phyloP scores from a whole-genome alignment of 2,797 vertebrate species.

The Craterocephalus amniculus region DNA sequence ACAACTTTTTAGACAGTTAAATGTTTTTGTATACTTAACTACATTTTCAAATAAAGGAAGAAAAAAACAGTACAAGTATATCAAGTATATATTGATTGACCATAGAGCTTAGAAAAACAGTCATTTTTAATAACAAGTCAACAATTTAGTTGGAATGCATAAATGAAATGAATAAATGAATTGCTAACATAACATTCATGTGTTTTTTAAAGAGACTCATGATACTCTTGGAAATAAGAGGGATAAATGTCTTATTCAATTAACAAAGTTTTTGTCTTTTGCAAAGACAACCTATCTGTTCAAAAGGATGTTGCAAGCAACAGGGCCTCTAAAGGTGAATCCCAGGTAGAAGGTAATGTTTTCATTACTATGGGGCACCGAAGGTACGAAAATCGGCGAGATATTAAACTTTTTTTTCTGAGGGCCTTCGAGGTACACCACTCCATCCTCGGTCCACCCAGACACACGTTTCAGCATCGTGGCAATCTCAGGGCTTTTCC shows the following conservation, averaged over 20 bases:
- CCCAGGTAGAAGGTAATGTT: slow-evolving; percentile 88
- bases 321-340: slow-evolving; percentile 85
- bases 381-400: slow-evolving; percentile 72
- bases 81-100: background rate
- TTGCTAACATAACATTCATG: background rate
- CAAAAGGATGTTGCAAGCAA: slow-evolving; percentile 80
- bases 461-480: slow-evolving; percentile 75
- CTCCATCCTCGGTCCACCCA: slow-evolving; percentile 86
- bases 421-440: slow-evolving; percentile 81
- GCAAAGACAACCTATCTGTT: slow-evolving; percentile 28
- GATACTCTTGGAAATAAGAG: no score
- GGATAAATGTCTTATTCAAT: no score
- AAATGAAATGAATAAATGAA: no score
- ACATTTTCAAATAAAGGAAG: background rate
- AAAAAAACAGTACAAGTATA: background rate
- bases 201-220: background rate
- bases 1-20: background rate
- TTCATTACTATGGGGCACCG: slow-evolving; percentile 84
- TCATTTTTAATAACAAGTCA: background rate
- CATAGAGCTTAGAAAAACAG: background rate
- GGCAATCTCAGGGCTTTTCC: slow-evolving; percentile 70
- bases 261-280: no score
- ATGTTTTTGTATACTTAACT: background rate
- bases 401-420: slow-evolving; percentile 75
- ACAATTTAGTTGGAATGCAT: no score